Conservation (phyloP, 2,888 invertebrate genomes). For the Isoperla grammatica region DNA sequence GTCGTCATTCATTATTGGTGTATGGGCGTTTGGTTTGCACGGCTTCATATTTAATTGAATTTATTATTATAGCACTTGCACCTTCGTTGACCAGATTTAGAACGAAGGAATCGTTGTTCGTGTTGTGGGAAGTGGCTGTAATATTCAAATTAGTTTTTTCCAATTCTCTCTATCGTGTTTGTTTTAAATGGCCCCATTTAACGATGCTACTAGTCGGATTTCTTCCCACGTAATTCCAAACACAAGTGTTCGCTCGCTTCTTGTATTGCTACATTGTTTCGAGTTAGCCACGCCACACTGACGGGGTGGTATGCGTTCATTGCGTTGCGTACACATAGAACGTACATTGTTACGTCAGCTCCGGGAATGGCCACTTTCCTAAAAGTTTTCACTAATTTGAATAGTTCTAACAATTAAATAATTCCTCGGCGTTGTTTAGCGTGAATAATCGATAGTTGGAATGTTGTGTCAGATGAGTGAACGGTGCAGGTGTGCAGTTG, state of each 20-base stretch:
- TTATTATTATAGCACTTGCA: slow-evolving; percentile 10
- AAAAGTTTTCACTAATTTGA: neutral
- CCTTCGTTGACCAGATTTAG: slow-evolving; percentile 12
- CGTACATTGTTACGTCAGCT: neutral
- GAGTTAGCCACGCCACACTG: slow-evolving; percentile 3
- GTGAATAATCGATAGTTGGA: neutral
- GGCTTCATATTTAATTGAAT: neutral
- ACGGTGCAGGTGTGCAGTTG: too few relatives aligned
- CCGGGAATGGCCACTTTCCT: neutral
- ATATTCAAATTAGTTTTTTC: slow-evolving; percentile 4
- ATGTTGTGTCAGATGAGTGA: neutral
- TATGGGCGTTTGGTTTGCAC: slow-evolving; percentile 9
- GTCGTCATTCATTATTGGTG: neutral
- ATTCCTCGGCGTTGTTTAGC: neutral
- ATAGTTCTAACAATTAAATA: neutral
- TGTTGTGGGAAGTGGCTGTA: neutral
- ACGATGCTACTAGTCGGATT: neutral
- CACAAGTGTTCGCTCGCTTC: neutral
- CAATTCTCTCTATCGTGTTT: too few relatives aligned
- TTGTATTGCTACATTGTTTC: neutral
- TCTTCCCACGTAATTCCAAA: neutral
- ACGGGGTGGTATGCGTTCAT: slow-evolving; percentile 1
- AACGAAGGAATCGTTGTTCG: neutral
- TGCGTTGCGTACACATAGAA: neutral
- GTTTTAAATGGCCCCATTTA: slow-evolving; percentile 3